Evolutionary conservation across 1,140 invertebrate genomes (phyloP).

Genomic region (Drosophila kurseongensis): DNA sequence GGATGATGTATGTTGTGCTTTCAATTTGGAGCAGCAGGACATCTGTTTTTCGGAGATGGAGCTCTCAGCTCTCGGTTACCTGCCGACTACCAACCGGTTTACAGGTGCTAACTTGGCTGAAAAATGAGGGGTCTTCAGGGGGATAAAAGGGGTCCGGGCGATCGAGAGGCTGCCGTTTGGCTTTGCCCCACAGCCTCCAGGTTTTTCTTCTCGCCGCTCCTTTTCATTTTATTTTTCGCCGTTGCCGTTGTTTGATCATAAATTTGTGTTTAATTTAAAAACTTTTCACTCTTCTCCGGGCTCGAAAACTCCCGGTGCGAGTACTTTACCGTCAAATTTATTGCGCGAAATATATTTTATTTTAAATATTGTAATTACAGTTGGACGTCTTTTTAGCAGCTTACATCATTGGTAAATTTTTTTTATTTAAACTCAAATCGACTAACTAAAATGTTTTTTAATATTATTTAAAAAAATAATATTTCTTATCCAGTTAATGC

Average conservation of each 20-base stretch:
- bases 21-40: conserved; percentile 84
- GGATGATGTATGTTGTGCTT: conserved; percentile 83
- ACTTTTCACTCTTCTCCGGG: conserved; percentile 70
- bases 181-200: conserved; percentile 75
- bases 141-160: background rate
- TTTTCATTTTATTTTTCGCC: conserved; percentile 32
- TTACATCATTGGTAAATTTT: no score
- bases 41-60: conserved; percentile 68
- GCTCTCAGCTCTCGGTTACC: conserved; percentile 32
- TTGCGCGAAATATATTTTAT: conserved; percentile 69
- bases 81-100: conserved; percentile 61
- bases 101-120: conserved; percentile 75
- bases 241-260: conserved; percentile 62
- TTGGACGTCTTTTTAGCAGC: background rate
- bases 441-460: no score
- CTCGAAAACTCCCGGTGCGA: conserved; percentile 35
- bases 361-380: conserved; percentile 67
- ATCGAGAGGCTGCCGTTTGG: conserved; percentile 48
- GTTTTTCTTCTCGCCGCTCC: conserved; percentile 48
- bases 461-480: no score
- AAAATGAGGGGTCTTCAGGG: background rate
- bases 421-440: no score
- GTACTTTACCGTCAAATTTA: conserved; percentile 69
- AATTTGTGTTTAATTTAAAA: conserved; percentile 83
- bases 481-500: no score